Evolutionary conservation across 2,113 vertebrate genomes (phyloP).

Genomic region (Chlorodrepanis virens): DNA sequence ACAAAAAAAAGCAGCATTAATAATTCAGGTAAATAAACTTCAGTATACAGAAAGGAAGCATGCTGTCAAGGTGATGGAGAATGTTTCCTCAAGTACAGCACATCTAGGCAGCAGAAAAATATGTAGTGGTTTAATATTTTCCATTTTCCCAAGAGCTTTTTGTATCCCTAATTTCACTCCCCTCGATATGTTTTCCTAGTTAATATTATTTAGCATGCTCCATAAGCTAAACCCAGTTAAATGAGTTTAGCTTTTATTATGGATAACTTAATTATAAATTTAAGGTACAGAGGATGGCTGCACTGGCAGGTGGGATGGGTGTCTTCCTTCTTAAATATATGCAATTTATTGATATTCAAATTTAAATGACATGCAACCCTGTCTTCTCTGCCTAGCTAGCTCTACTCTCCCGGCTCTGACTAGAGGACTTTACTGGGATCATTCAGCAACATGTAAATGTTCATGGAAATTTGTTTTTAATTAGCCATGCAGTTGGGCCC

Average conservation of each 20-base stretch:
- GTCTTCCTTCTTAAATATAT: neutral
- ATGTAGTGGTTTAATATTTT: conserved; percentile 37
- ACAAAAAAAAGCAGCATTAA: conserved; percentile 76
- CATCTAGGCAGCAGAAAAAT: conserved; percentile 53
- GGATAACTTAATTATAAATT: neutral
- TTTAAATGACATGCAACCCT: neutral
- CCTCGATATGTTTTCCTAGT: conserved; percentile 17
- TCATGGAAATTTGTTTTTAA: neutral
- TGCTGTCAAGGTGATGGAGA: conserved; percentile 72
- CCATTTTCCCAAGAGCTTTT: conserved; percentile 36
- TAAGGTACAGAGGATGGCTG: neutral
- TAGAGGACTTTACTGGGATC: neutral
- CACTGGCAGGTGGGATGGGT: neutral
- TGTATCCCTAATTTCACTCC: conserved; percentile 35
- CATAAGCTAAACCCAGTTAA: conserved; percentile 12
- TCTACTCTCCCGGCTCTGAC: neutral
- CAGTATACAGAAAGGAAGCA: conserved; percentile 59
- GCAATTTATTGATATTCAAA: conserved; percentile 12
- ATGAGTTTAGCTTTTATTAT: neutral
- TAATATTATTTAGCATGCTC: conserved; percentile 32
- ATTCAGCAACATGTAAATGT: neutral
- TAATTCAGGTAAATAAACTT: conserved; percentile 80
- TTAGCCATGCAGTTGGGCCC: neutral
- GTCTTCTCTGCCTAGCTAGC: neutral
- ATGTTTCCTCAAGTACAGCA: conserved; percentile 53